Percentiles rank a stretch among this genome's conserved stretches.
Conservation (phyloP, 1,140 invertebrate genomes). For the honey bee (Apis mellifera) region Amel_HAv3.1 CM009935.2:702001-702500, state of each 20-base stretch:
- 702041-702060: too few species aligned
- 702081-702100: too few species aligned
- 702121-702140: too few species aligned
- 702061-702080: too few species aligned
- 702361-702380: slow-evolving; percentile 49
- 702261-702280: slow-evolving; percentile 8
- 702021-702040: too few species aligned
- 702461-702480: slow-evolving; percentile 1
- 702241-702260: slow-evolving; percentile 9
- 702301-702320: background rate
- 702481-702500: slow-evolving; percentile 55
- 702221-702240: slow-evolving; percentile 6
- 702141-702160: too few species aligned
- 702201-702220: background rate
- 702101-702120: too few species aligned
- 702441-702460: slow-evolving; percentile 56
- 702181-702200: background rate
- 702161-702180: too few species aligned
- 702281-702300: background rate
- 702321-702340: slow-evolving; percentile 41
- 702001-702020: too few species aligned
- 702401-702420: slow-evolving; percentile 37
- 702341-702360: slow-evolving; percentile 30
- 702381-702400: slow-evolving; percentile 49
- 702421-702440: slow-evolving; percentile 32